These are phyloP conservation scores for Nothoprocta pentlandii DNA, from an alignment of 2,113 vertebrate genomes.

Conservation along the genomic window DNA sequence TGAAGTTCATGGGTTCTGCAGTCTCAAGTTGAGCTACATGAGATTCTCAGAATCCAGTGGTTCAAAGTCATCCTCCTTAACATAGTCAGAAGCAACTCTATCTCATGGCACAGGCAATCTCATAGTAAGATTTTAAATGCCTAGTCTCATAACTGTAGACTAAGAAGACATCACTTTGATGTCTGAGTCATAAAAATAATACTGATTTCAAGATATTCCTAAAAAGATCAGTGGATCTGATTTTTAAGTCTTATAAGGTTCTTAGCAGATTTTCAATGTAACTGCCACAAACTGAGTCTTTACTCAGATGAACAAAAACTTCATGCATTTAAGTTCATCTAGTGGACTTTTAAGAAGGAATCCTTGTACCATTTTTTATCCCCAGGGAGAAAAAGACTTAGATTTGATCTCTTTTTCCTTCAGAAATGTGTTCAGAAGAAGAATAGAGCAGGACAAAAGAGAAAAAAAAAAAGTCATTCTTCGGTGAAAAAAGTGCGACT, in stretches of 20 bases:
- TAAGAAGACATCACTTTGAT: slow-evolving; percentile 29
- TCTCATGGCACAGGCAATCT: background rate
- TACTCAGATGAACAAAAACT: slow-evolving; percentile 3
- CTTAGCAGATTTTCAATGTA: background rate
- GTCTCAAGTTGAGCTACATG: background rate
- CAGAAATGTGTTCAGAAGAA: background rate
- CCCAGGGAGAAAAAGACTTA: background rate
- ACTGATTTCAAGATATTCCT: slow-evolving; percentile 38
- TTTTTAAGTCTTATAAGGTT: slow-evolving; percentile 37
- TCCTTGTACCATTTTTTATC: background rate
- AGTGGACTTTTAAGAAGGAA: slow-evolving; percentile 28
- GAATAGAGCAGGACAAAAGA: slow-evolving; percentile 9
- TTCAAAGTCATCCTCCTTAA: background rate
- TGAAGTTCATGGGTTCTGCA: background rate
- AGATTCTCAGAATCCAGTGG: background rate
- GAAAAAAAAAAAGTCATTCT: background rate
- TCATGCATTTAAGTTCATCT: slow-evolving; percentile 37
- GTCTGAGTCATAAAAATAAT: slow-evolving; percentile 25
- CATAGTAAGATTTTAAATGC: slow-evolving; percentile 31
- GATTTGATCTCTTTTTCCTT: background rate
- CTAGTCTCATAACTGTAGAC: background rate
- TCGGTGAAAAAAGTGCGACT: background rate
- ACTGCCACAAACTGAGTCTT: slow-evolving; percentile 1
- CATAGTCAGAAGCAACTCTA: background rate
- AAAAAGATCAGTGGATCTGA: slow-evolving; percentile 51